A percentile compares a stretch with the other conserved stretches of the same genome.
Evolutionary conservation across 2,113 vertebrate species (phyloP).

Genomic region (Salvator merianae): DNA sequence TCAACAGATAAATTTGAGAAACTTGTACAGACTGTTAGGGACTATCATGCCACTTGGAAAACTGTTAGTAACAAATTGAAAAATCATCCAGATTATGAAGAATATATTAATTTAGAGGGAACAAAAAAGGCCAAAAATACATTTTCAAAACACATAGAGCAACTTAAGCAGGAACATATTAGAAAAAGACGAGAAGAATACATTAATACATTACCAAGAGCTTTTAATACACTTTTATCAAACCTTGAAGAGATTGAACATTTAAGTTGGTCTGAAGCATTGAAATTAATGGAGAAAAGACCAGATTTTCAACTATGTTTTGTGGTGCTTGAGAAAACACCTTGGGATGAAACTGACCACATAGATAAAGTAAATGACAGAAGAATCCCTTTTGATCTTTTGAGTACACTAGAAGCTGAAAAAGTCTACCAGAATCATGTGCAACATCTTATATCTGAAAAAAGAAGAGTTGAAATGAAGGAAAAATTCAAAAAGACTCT

Average conservation of each 20-base stretch:
- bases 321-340: conserved; percentile 90
- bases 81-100: conserved; percentile 93
- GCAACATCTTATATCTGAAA: conserved; percentile 93
- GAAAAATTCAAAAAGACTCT: conserved; percentile 97
- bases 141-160: conserved; percentile 94
- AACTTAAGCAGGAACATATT: conserved; percentile 97
- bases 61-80: conserved; percentile 90
- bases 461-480: conserved; percentile 95
- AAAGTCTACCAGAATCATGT: conserved; percentile 94
- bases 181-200: conserved; percentile 94
- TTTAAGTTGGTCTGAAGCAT: conserved; percentile 91
- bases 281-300: conserved; percentile 88
- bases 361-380: conserved; percentile 93
- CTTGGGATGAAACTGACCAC: conserved; percentile 97
- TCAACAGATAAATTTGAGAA: conserved; percentile 95
- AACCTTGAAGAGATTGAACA: conserved; percentile 93
- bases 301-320: conserved; percentile 94
- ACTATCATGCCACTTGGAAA: conserved; percentile 97
- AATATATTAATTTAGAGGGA: conserved; percentile 95
- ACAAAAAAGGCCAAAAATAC: conserved; percentile 92
- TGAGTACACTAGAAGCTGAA: conserved; percentile 89
- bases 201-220: conserved; percentile 92
- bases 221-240: conserved; percentile 90
- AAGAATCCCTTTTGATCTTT: conserved; percentile 95
- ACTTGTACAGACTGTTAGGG: conserved; percentile 89